phyloP scores from a whole-genome alignment of 2,888 invertebrate genomes.

The Drosophila antonietae region DNA sequence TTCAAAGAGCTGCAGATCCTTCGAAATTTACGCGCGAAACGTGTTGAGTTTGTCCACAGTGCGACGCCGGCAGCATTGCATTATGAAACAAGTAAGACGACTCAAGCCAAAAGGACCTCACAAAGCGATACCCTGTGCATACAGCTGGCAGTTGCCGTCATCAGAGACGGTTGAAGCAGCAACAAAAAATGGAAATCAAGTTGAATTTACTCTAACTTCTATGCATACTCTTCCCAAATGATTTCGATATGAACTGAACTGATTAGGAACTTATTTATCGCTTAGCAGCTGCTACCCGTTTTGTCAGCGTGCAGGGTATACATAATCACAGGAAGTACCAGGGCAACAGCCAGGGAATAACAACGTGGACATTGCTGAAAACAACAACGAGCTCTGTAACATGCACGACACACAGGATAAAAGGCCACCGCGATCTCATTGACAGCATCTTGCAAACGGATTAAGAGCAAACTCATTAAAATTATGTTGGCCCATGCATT shows the following conservation, averaged over 20 bases:
- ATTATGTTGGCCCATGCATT: constrained; percentile 80
- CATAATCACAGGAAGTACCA: constrained; percentile 27
- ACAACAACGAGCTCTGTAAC: constrained; percentile 19
- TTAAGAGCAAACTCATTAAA: constrained; percentile 81
- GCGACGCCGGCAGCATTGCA: constrained; percentile 44
- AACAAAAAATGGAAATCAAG: not conserved
- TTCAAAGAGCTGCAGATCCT: not conserved
- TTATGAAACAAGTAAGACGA: constrained; percentile 55
- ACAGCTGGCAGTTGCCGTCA: not conserved
- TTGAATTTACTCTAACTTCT: not conserved
- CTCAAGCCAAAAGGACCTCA: not conserved
- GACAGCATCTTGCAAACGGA: constrained; percentile 78
- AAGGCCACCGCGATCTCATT: constrained; percentile 61
- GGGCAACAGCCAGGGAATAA: constrained; percentile 26
- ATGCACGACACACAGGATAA: constrained; percentile 38
- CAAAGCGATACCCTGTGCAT: constrained; percentile 17
- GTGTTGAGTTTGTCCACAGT: not conserved
- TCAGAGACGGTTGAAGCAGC: not conserved
- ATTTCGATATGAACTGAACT: not conserved
- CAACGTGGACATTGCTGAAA: constrained; percentile 13
- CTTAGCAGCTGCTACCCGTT: not conserved
- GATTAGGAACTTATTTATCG: not conserved
- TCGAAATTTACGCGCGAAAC: not conserved
- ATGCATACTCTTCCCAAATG: too few relatives aligned
- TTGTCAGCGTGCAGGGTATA: not conserved